phyloP scores from a whole-genome alignment of 2,888 invertebrate species.

The Dermolepida albohirtum region DNA sequence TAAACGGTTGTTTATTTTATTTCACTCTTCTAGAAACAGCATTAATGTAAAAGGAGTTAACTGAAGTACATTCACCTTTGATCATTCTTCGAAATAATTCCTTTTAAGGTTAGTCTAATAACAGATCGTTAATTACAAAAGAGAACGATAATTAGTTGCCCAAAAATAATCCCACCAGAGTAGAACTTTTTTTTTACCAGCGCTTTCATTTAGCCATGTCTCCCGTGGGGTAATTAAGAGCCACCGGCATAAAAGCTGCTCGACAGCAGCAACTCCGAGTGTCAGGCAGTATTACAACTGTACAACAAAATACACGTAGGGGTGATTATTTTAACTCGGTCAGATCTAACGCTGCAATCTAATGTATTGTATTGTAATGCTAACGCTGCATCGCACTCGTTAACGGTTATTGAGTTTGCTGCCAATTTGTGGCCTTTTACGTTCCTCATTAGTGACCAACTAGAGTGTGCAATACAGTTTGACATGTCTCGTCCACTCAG shows the following conservation, averaged over 20 bases:
- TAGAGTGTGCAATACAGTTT: slow-evolving; percentile 22
- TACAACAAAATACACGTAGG: slow-evolving; percentile 29
- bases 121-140: slow-evolving; percentile 20
- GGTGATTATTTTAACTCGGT: slow-evolving; percentile 37
- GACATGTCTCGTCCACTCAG: slow-evolving; percentile 15
- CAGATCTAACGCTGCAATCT: slow-evolving; percentile 40
- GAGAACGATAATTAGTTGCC: slow-evolving; percentile 17
- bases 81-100: not conserved
- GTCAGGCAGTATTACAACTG: slow-evolving; percentile 5
- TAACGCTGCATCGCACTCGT: slow-evolving; percentile 46
- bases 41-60: too few species aligned
- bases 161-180: slow-evolving; percentile 19
- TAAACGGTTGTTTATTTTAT: too few species aligned
- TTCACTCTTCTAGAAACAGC: too few species aligned
- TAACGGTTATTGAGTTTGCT: slow-evolving; percentile 48
- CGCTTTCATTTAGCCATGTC: slow-evolving; percentile 30
- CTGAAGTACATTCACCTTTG: too few species aligned
- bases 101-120: slow-evolving; percentile 16
- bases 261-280: not conserved
- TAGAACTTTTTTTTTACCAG: slow-evolving; percentile 14
- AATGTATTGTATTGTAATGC: slow-evolving; percentile 42
- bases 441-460: slow-evolving; percentile 44
- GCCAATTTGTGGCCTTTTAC: slow-evolving; percentile 45
- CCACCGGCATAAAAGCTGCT: slow-evolving; percentile 15
- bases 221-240: slow-evolving; percentile 34